Percentiles rank a stretch among this genome's conserved stretches.
Conservation (phyloP, 2,888 invertebrate species). For the Falcaria lacertinaria region DNA sequence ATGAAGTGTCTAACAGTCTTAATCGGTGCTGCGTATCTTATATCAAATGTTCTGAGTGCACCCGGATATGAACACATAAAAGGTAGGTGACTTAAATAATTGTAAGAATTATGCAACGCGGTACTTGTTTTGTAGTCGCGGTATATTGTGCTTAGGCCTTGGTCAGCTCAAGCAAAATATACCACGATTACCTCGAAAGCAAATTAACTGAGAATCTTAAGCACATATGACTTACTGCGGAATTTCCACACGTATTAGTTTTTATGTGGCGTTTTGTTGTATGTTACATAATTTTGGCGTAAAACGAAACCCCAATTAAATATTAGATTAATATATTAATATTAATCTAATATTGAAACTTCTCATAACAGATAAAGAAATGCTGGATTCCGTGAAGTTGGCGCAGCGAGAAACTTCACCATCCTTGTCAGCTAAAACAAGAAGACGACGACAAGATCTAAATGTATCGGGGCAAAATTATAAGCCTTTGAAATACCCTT, state of each 20-base stretch:
- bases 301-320: neutral
- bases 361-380: neutral
- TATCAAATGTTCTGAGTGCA: conserved; percentile 14
- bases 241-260: too few species aligned
- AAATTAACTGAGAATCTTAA: too few species aligned
- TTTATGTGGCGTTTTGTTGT: too few species aligned
- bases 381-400: neutral
- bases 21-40: conserved; percentile 15
- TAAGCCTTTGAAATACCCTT: neutral
- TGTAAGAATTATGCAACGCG: neutral
- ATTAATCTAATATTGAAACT: neutral
- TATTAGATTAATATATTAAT: neutral
- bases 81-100: conserved; percentile 23
- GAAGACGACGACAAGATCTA: neutral
- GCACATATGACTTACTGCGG: too few species aligned
- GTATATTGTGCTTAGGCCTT: neutral
- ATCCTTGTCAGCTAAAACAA: neutral
- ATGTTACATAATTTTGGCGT: too few species aligned
- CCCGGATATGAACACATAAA: conserved; percentile 13
- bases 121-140: neutral
- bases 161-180: too few species aligned
- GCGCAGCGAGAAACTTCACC: neutral
- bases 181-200: too few species aligned
- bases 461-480: neutral
- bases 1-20: conserved; percentile 3